These are phyloP conservation scores for Pristionchus pacificus DNA, from an alignment of 1,140 invertebrate genomes.

Conservation along the genomic window DNA sequence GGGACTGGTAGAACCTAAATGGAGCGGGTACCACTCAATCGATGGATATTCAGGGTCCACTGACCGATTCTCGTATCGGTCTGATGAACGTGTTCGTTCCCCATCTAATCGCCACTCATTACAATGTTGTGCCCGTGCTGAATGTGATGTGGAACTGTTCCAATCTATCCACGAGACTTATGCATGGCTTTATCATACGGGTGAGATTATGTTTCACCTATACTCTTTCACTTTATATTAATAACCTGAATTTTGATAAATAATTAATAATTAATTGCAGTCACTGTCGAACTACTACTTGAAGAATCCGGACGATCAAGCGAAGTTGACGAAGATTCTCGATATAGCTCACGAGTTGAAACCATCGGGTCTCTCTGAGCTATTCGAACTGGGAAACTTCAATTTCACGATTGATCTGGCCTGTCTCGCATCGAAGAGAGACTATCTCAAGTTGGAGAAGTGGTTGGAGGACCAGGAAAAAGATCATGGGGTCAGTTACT, in stretches of 20 bases:
- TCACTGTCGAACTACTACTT: slow-evolving; percentile 11
- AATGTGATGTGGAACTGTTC: slow-evolving; percentile 21
- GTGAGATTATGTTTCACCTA: not conserved
- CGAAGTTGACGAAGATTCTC: slow-evolving; percentile 82
- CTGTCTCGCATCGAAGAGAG: slow-evolving; percentile 85
- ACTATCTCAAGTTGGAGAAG: slow-evolving; percentile 95
- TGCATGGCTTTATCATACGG: slow-evolving; percentile 13
- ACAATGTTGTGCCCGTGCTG: slow-evolving; percentile 23
- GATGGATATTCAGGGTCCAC: not conserved
- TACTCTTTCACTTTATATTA: not conserved
- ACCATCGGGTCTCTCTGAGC: slow-evolving; percentile 71
- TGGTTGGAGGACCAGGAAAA: slow-evolving; percentile 93
- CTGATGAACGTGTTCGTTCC: slow-evolving; percentile 18
- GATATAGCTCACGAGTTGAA: slow-evolving; percentile 89
- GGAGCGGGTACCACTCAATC: not conserved
- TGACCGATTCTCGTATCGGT: not conserved
- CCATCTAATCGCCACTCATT: slow-evolving; percentile 3
- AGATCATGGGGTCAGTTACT: slow-evolving; percentile 66
- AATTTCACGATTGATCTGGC: slow-evolving; percentile 94
- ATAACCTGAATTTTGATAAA: too few relatives aligned
- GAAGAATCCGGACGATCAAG: slow-evolving; percentile 72
- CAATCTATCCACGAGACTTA: not conserved
- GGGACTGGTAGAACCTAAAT: not conserved
- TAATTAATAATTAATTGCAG: slow-evolving; percentile 5
- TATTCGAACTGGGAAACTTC: slow-evolving; percentile 81